These are phyloP conservation scores for Latrodectus hesperus DNA, from an alignment of 2,888 invertebrate genomes.

Conservation along the genomic window DNA sequence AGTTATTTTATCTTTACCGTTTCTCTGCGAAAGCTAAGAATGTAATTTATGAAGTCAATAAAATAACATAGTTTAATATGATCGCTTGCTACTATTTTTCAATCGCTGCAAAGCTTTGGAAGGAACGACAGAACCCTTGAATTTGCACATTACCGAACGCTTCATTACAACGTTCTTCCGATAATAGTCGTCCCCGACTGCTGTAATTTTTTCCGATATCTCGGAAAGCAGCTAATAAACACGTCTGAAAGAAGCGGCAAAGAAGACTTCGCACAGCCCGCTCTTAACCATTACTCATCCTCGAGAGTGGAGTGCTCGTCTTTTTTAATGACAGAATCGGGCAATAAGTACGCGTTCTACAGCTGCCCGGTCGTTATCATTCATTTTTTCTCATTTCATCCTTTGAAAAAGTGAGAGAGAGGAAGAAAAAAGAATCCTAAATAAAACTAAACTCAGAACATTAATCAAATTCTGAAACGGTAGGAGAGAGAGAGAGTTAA, in stretches of 20 bases:
- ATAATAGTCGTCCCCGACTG: no score
- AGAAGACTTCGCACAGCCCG: background rate
- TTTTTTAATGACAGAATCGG: background rate
- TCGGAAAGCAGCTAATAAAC: constrained; percentile 35
- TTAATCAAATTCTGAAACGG: constrained; percentile 34
- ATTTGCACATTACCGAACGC: no score
- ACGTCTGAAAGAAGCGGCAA: constrained; percentile 6
- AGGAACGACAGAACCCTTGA: no score
- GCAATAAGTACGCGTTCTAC: constrained; percentile 14
- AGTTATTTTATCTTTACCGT: no score
- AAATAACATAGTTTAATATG: no score
- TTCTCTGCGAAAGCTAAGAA: no score
- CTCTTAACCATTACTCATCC: constrained; percentile 8
- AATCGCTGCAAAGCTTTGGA: no score
- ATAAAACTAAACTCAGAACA: constrained; percentile 25
- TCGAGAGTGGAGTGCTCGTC: background rate
- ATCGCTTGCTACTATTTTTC: no score
- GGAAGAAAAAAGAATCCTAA: no score
- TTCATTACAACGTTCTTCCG: no score
- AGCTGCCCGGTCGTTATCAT: constrained; percentile 51
- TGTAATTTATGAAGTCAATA: no score
- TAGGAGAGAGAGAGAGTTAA: background rate
- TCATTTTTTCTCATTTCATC: background rate
- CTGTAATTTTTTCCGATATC: background rate
- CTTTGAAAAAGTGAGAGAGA: no score